A percentile compares a stretch with the other conserved stretches of the same genome.
These are phyloP conservation scores for Suillia variegata DNA, from an alignment of 2,888 invertebrate genomes.

Conservation along the genomic window DNA sequence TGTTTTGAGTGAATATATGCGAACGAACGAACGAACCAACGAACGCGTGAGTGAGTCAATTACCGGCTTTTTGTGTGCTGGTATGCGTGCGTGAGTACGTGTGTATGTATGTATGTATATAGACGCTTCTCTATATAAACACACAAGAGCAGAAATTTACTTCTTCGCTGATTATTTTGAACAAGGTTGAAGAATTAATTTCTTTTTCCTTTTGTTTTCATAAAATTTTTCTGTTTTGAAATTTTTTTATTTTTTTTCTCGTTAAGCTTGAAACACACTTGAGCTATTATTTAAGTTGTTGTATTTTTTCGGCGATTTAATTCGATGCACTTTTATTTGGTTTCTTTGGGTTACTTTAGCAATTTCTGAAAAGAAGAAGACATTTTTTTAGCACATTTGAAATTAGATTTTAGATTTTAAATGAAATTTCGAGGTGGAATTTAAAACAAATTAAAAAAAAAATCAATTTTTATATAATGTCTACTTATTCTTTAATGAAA, in stretches of 20 bases:
- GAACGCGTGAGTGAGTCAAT: background rate
- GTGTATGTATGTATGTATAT: background rate
- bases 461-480: too few species aligned
- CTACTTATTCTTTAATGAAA: too few species aligned
- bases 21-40: too few species aligned
- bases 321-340: slow-evolving; percentile 11
- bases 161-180: background rate
- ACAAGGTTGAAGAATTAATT: background rate
- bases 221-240: slow-evolving; percentile 2
- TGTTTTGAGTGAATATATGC: background rate
- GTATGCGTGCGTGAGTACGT: too few species aligned
- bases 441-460: too few species aligned
- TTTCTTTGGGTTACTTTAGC: too few species aligned
- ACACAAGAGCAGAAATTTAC: background rate
- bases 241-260: slow-evolving; percentile 12
- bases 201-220: slow-evolving; percentile 5
- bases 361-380: too few species aligned
- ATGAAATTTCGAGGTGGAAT: too few species aligned
- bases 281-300: too few species aligned
- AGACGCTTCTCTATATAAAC: background rate
- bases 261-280: slow-evolving; percentile 12
- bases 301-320: background rate
- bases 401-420: too few species aligned
- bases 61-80: background rate
- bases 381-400: too few species aligned